Base-by-base conservation (phyloP, 2,797 vertebrate species). In the Mus caroli region DNA sequence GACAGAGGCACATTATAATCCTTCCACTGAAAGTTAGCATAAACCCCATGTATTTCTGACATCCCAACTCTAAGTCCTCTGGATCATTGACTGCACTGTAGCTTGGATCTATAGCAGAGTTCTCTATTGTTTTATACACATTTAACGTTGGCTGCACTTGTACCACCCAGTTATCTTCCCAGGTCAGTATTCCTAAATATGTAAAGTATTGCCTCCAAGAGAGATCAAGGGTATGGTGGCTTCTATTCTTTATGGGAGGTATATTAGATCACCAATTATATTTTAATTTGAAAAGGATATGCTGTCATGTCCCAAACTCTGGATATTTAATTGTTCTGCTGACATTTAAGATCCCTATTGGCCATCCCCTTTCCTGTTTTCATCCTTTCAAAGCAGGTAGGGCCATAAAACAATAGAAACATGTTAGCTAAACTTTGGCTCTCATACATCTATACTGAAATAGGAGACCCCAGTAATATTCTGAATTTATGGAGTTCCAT, bases 401-500 rank as follows among this genome's bases (percentile, higher is more conserved):
- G 9, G 89, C 20, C 52, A 76, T 43, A 77, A 88, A 88, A 78
- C 17, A 58, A 26, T 76, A 77, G 62, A 94, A 93, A 87, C 77
- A 26, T 50, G 11, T 54, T 79, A 92, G 22, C 73, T 91, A 64
- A 26, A 93, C 15, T 46, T 85, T 82, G 64, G 3, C 19, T 34
- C 34, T 69, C 64, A 80, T 46, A 62, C 77, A 31, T 31, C 40
- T 60, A 73, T 28, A 52, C 56, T 88, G n/a, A 69, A 90, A 76
- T 3, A 80, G 24, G 50, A 52, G 28, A 15, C 7, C 50, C 13
- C 26, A 17, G n/a, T 64, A 24, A 85, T 64, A 43, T 46, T 88
- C 13, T 50, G 13, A 11, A 43, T 69, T 13, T 93, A 24, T 87
- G 60, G 19, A 60, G 58, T 50, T 58, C 79, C 93, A 28, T 52